Percentiles rank a stretch among this genome's conserved stretches.
Evolutionary conservation across 1,140 invertebrate species (phyloP).

Genomic region (Lanistes nyassanus): DNA sequence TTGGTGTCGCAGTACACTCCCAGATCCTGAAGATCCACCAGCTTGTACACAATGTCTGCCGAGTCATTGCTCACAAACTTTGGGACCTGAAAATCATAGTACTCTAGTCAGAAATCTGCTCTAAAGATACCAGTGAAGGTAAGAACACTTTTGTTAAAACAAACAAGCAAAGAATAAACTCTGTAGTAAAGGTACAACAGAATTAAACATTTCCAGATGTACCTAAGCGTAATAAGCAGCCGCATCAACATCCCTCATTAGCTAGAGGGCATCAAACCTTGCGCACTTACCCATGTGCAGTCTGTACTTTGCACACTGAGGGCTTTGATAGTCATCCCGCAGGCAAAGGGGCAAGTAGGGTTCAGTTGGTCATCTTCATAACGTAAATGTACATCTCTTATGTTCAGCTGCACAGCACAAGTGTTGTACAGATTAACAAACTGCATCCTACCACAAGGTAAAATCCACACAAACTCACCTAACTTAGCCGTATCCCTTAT

Average conservation of each 20-base stretch:
- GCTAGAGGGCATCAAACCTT: background rate
- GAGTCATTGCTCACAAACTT: conserved; percentile 68
- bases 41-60: conserved; percentile 77
- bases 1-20: conserved; percentile 91
- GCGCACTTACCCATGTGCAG: conserved; percentile 67
- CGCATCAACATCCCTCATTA: background rate
- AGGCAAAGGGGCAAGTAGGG: conserved; percentile 69
- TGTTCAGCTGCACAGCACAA: conserved; percentile 66
- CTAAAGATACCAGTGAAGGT: no score
- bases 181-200: no score
- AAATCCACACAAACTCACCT: no score
- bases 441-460: no score
- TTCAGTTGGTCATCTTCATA: conserved; percentile 71
- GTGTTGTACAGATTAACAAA: no score
- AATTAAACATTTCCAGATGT: no score
- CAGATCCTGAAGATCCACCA: conserved; percentile 87
- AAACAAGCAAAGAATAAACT: background rate
- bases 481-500: no score
- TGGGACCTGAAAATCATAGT: conserved; percentile 53
- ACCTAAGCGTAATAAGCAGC: no score
- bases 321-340: conserved; percentile 70
- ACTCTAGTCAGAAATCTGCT: background rate
- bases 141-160: background rate
- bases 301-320: conserved; percentile 72
- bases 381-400: conserved; percentile 72